A percentile compares a stretch with the other conserved stretches of the same genome.
These are phyloP conservation scores for Pseudolaguvia tuberculata DNA, from an alignment of 2,113 vertebrate genomes.

Conservation along the genomic window DNA sequence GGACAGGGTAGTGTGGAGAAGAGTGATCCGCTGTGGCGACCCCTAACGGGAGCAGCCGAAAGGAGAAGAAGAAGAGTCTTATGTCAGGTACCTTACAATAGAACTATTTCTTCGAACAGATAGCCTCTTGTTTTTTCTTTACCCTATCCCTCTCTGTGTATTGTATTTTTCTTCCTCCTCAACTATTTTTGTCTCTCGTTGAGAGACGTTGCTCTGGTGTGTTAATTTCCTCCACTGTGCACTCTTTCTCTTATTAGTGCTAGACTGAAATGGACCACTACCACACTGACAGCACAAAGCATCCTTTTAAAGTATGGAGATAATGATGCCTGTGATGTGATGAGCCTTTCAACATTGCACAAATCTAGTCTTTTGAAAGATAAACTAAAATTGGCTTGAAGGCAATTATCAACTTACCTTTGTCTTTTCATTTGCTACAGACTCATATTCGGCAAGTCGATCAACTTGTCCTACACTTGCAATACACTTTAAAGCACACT, in stretches of 20 bases:
- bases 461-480: slow-evolving; percentile 16
- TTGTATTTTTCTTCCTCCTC: slow-evolving; percentile 28
- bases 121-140: slow-evolving; percentile 33
- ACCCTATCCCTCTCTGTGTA: slow-evolving; percentile 38
- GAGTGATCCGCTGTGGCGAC: too few species aligned
- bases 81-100: slow-evolving; percentile 45
- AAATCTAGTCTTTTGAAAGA: slow-evolving; percentile 12
- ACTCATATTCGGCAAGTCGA: not conserved
- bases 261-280: slow-evolving; percentile 6
- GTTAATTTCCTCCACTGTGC: slow-evolving; percentile 19
- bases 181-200: not conserved
- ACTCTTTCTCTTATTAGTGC: slow-evolving; percentile 25
- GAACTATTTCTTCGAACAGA: slow-evolving; percentile 34
- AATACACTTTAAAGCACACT: not conserved
- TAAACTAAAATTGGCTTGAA: slow-evolving; percentile 23
- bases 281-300: slow-evolving; percentile 22
- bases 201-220: slow-evolving; percentile 7
- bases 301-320: slow-evolving; percentile 20
- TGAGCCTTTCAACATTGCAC: slow-evolving; percentile 4
- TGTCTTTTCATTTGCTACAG: not conserved
- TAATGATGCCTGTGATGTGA: slow-evolving; percentile 36
- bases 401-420: slow-evolving; percentile 12
- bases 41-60: too few species aligned
- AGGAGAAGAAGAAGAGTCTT: too few species aligned
- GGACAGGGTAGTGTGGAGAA: too few species aligned